A percentile compares a stretch with the other conserved stretches of the same genome.
Evolutionary conservation across 2,888 invertebrate species (phyloP).

Genomic region (Dryadula phaetusa): DNA sequence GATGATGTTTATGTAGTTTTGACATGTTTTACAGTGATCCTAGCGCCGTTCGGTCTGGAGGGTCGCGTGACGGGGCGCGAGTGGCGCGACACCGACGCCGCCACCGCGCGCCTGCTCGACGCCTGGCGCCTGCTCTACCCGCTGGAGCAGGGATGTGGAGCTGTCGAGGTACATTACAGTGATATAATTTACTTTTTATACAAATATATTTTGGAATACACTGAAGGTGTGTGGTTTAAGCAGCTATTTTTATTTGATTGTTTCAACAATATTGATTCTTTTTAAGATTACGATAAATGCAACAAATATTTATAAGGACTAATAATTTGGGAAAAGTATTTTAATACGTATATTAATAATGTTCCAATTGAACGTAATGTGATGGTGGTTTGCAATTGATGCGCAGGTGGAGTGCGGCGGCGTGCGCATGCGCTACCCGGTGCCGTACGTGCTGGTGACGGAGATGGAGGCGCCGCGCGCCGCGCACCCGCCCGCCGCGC

Average conservation of each 20-base stretch:
- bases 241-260: conserved; percentile 59
- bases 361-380: too few species aligned
- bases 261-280: conserved; percentile 60
- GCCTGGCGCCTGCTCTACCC: conserved; percentile 99
- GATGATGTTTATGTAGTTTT: too few species aligned
- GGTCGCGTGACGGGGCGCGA: conserved; percentile 95
- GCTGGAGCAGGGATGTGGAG: conserved; percentile 85
- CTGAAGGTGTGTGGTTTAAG: conserved; percentile 59
- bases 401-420: conserved; percentile 89
- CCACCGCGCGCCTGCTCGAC: conserved; percentile 91
- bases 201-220: not conserved
- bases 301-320: too few species aligned
- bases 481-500: conserved; percentile 55
- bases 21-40: conserved; percentile 87
- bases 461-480: conserved; percentile 89
- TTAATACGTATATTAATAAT: too few species aligned
- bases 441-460: conserved; percentile 96
- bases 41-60: conserved; percentile 97
- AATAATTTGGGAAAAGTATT: too few species aligned
- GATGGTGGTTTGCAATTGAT: too few species aligned
- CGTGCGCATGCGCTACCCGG: conserved; percentile 97
- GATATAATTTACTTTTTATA: not conserved
- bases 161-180: conserved; percentile 79
- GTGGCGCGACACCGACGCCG: conserved; percentile 88
- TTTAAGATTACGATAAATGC: too few species aligned